These are phyloP conservation scores for Tenodera sinensis DNA, from an alignment of 2,888 invertebrate species.

Conservation along the genomic window DNA sequence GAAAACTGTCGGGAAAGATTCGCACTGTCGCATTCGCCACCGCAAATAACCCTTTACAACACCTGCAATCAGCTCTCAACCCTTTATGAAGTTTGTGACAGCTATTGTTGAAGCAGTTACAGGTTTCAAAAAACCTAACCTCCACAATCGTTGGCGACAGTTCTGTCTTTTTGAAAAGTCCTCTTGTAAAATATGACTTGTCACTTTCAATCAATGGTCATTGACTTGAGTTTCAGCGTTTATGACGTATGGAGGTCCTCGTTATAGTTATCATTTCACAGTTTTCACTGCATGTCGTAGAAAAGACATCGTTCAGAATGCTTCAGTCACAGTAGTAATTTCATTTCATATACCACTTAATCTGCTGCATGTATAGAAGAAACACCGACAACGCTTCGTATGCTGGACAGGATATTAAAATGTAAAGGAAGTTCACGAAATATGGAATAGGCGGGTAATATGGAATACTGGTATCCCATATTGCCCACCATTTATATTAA, in stretches of 20 bases:
- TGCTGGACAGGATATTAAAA: no score
- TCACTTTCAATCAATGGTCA: not conserved
- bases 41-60: not conserved
- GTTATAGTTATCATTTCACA: not conserved
- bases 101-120: not conserved
- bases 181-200: no score
- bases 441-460: no score
- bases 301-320: not conserved
- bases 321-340: not conserved
- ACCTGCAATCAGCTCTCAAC: not conserved
- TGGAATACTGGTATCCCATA: no score
- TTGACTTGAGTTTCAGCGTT: not conserved
- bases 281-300: not conserved
- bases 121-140: no score
- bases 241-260: not conserved
- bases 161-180: not conserved
- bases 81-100: not conserved
- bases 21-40: not conserved
- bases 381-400: no score
- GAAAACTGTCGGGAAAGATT: not conserved
- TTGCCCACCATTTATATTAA: no score
- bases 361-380: no score
- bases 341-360: no score
- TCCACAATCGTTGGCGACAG: not conserved
- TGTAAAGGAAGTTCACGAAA: no score